Evolutionary conservation across 2,113 vertebrate genomes (phyloP).

Genomic region (Antechinus stuartii): DNA sequence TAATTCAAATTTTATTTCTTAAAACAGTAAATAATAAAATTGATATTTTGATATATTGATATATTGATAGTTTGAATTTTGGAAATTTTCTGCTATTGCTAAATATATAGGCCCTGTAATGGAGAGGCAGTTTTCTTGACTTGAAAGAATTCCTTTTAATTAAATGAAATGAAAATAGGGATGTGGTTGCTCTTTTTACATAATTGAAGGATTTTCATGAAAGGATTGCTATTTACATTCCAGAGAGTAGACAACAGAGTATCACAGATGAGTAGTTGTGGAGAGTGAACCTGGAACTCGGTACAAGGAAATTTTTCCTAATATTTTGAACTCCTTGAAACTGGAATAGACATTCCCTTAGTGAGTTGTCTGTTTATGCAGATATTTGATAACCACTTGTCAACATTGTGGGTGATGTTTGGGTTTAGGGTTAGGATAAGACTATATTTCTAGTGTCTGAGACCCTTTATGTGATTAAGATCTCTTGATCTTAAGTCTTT

Average conservation of each 20-base stretch:
- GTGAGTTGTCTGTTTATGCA: neutral
- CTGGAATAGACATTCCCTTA: neutral
- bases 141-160: slow-evolving; percentile 2
- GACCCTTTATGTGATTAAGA: neutral
- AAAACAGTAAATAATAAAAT: neutral
- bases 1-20: neutral
- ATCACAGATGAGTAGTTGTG: neutral
- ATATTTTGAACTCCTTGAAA: neutral
- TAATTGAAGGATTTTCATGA: neutral
- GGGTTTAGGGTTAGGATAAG: neutral
- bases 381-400: neutral
- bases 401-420: neutral
- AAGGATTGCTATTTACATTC: neutral
- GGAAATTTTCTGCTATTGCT: neutral
- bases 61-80: neutral
- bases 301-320: neutral
- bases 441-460: neutral
- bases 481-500: neutral
- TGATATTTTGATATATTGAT: too few species aligned
- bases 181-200: neutral
- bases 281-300: neutral
- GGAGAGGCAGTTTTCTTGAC: neutral
- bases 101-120: neutral
- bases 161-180: neutral
- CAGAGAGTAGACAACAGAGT: neutral